Conservation (phyloP, 2,113 vertebrate species). For the Prunella fulvescens region DNA sequence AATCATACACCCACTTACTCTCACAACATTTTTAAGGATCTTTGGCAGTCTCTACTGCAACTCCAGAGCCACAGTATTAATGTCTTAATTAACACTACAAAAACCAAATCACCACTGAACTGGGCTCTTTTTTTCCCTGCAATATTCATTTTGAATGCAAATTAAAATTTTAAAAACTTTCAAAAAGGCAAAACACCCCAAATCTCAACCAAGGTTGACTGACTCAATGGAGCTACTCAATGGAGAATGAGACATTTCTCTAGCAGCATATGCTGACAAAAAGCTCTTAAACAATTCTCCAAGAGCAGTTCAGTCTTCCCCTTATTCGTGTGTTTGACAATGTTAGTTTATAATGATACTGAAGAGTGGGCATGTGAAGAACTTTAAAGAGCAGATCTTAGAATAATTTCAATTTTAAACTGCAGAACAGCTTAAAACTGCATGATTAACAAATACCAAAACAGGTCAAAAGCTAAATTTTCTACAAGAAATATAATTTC, state of each 20-base stretch:
- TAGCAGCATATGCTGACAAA: not conserved
- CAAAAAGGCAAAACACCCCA: not conserved
- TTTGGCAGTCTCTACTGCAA: not conserved
- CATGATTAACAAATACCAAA: not conserved
- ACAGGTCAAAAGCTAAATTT: not conserved
- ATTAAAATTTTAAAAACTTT: not conserved
- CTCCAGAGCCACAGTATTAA: not conserved
- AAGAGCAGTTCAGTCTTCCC: not conserved
- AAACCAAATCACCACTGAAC: not conserved
- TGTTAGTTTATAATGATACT: not conserved
- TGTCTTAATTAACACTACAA: not conserved
- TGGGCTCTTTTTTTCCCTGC: not conserved
- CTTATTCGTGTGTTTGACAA: not conserved
- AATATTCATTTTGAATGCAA: not conserved
- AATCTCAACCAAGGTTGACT: not conserved
- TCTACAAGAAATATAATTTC: not conserved
- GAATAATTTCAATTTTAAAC: not conserved
- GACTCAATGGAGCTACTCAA: not conserved
- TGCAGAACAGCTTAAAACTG: not conserved
- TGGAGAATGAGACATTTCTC: not conserved
- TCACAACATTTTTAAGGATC: not conserved
- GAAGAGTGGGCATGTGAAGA: not conserved
- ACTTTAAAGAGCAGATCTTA: not conserved
- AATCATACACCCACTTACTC: not conserved
- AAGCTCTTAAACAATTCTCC: not conserved